Base-by-base conservation (phyloP, 1,140 invertebrate genomes). In the Drosophila takahashii region DNA sequence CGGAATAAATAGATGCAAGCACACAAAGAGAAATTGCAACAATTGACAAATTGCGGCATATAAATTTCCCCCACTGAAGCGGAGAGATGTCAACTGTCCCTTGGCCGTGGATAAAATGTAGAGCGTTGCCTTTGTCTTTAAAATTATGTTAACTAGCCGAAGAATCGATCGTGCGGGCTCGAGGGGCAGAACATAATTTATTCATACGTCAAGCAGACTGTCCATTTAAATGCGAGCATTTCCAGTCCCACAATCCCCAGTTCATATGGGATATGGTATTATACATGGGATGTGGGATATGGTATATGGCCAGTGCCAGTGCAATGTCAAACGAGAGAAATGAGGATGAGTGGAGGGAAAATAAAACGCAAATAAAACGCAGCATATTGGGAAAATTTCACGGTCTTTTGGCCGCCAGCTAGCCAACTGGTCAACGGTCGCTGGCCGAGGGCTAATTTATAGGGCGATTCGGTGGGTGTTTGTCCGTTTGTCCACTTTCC, bases 311-410 rank as follows among this genome's bases (percentile, higher is more conserved):
- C 76, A 50, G 75, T 58, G 61, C 56, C 76, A 50, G 75, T 58
- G 61, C 66, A 60, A 75, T 77, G 75, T 62, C 59, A 78, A 59
- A 65, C 36, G 76, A 65, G 44, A 59, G 53, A 54, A 58, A 59
- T 53, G 76, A 57, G 69, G 32, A 65, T 61, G 59, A 37, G 71
- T 42, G 54, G 57, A 34, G 62, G 56, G 64, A 42, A 22, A 22
- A 22, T 22, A 22, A 22, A 67, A 69, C 67, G 67, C 67, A 72
- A 85, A 77, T 70, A 77, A 58, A 78, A 79, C 42, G 56, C 58
- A 83, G 84, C 84, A 79, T 89, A 89, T 89, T 89, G 84, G 80
- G 62, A 89, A 89, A 89, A 90, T 89, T 89, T 89, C 84, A 89
- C 84, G 84, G 64, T 89, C 73, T 77, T 89, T 84, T 89, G 85